These are phyloP conservation scores for Polyodon spathula DNA, from an alignment of 2,113 vertebrate genomes.

Conservation along the genomic window DNA sequence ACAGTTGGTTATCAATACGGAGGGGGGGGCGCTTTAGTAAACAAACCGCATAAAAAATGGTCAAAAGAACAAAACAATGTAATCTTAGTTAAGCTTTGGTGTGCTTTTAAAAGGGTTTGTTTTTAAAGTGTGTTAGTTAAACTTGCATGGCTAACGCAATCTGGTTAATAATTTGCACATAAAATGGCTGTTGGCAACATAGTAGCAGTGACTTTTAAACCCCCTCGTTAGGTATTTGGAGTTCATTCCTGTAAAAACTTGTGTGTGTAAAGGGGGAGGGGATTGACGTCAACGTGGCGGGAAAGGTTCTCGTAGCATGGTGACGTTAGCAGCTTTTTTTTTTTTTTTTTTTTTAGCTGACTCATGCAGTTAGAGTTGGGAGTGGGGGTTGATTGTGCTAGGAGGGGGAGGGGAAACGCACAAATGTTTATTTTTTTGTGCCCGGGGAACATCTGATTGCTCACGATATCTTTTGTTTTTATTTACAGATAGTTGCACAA, in stretches of 20 bases:
- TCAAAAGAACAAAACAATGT: too few relatives aligned
- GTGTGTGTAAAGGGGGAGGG: conserved; percentile 44
- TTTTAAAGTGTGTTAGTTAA: too few relatives aligned
- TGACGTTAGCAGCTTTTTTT: conserved; percentile 32
- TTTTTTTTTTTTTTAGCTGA: too few relatives aligned
- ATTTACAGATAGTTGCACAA: conserved; percentile 45
- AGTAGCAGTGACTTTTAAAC: not conserved
- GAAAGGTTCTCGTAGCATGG: conserved; percentile 47
- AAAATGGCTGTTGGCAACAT: not conserved
- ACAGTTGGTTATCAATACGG: conserved; percentile 13
- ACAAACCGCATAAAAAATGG: not conserved
- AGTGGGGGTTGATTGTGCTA: too few relatives aligned
- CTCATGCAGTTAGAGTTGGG: not conserved
- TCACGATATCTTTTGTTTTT: not conserved
- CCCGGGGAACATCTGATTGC: not conserved
- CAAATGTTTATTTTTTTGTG: not conserved
- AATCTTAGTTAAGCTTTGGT: too few relatives aligned
- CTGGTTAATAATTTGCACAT: not conserved
- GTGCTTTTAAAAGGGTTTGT: too few relatives aligned
- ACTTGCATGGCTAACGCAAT: too few relatives aligned
- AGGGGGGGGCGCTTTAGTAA: conserved; percentile 14
- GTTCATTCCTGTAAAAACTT: too few relatives aligned
- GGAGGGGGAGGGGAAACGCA: too few relatives aligned
- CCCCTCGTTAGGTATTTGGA: too few relatives aligned
- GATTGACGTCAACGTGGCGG: conserved; percentile 56